Base-by-base conservation (phyloP, 2,113 vertebrate species). In the Microtus pennsylvanicus region DNA sequence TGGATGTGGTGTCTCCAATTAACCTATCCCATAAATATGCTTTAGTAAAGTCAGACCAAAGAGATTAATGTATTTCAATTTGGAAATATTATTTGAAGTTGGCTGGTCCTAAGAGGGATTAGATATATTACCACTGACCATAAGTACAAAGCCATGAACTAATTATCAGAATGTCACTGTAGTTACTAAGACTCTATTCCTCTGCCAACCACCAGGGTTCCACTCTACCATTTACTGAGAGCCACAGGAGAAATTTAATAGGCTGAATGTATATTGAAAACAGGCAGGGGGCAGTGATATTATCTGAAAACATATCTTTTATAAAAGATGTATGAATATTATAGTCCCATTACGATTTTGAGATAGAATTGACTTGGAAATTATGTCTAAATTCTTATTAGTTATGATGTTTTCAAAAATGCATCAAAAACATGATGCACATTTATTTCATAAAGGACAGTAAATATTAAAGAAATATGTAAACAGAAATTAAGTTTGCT, bases 21-120 rank as follows among this genome's bases (percentile, higher is more conserved):
- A 98, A 97, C 96, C 97, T 97, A 81, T 72, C 91, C 69, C 95
- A 97, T 97, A 97, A 97, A 97, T 96, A 97, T 87, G 67, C 83
- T 96, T 96, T 96, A 96, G 93, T 94, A 75, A 96, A 97, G 96
- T 95, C 89, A 94, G 91, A 95, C 77, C 92, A 92, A 89, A 76
- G 93, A 97, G 87, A 97, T 97, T 94, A 96, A 97, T 96, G 96
- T 70, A 94, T 96, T 97, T 96, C 94, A 94, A 97, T 94, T 97
- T 93, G 74, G 90, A 97, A 97, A 96, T 97, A 97, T 97, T 96
- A 90, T 96, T 95, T 97, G 72, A 97, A 97, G 92, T 91, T 93
- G 77, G 92, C 88, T 87, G 24, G 70, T 87, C 61, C 77, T 72
- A 30, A 91, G 89, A 96, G 38, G 91, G 90, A 95, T 96, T 97